Evolutionary conservation across 2,797 vertebrate species (phyloP), one percentile per base, ranked within the genome.

Genomic region (Siniperca scherzeri): DNA sequence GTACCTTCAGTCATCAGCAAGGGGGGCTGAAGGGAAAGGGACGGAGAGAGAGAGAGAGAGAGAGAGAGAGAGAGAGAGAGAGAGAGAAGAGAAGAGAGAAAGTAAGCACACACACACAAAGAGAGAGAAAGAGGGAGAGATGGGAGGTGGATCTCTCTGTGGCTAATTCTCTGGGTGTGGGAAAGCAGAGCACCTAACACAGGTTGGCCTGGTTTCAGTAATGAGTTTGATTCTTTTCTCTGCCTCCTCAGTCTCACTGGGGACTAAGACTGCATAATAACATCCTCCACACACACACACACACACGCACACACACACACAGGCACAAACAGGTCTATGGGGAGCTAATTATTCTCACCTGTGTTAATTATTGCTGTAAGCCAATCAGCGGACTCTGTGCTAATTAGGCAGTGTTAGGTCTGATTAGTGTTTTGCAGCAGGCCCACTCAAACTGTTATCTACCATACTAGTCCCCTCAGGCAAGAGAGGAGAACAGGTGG

Each of bases 261-360:
- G 97, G 97, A 97, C 95, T 93, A 80, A 86, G 94, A 92, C 96
- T 96, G 96, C 96, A 97, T 96, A 96, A 96, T 96, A 97, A 94
- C 94, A 96, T 95, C 96, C 95, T 96, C 94, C 75, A 61, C 80
- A 67, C 78, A 76, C 62, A 72, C 84, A 48, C 85, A 53, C 77
- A 74, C 77, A 57, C 74, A 68, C 74, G 64, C 86, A 75, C 83
- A 81, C 65, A 80, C 80, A 80, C 74, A 74, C n/a, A 2, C 68
- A 83, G 6, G 25, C 91, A 88, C 96, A 97, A 96, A 97, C 94
- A 96, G 94, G 97, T 97, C 98, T 98, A 97, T 97, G 96, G 97
- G 97, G 97, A 98, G 96, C 97, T 98, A 97, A 98, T 99, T 98
- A 99, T 97, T 97, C 97, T 98, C 97, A 98, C 97, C 97, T 98